phyloP scores from a whole-genome alignment of 2,888 invertebrate genomes.

The Agrochola litura region DNA sequence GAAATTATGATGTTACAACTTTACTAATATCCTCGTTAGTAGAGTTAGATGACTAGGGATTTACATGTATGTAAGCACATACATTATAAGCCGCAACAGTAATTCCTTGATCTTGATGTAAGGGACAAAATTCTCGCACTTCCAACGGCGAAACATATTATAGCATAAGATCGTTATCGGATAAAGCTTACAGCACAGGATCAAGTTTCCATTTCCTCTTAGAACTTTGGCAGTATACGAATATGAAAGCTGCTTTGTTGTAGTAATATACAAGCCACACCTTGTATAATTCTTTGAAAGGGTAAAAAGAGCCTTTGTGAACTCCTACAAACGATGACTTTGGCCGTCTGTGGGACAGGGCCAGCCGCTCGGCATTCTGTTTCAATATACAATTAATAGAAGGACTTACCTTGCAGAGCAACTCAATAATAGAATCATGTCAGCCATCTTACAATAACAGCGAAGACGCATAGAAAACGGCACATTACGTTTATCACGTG shows the following conservation, averaged over 20 bases:
- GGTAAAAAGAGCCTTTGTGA: background rate
- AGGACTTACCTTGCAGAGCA: slow-evolving; percentile 9
- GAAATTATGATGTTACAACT: background rate
- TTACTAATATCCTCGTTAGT: background rate
- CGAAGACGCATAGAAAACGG: slow-evolving; percentile 53
- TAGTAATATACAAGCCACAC: background rate
- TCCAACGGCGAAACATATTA: slow-evolving; percentile 14
- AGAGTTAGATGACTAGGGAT: background rate
- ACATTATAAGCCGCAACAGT: background rate
- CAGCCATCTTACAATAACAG: slow-evolving; percentile 41
- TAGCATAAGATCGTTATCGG: slow-evolving; percentile 5
- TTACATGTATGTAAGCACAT: background rate
- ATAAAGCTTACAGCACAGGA: slow-evolving; percentile 9
- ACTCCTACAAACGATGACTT: background rate
- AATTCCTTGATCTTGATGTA: background rate
- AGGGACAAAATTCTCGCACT: background rate
- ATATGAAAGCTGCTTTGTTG: slow-evolving; percentile 21
- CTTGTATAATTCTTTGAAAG: background rate
- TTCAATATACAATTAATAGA: background rate
- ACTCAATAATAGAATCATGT: slow-evolving; percentile 26
- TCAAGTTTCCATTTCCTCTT: slow-evolving; percentile 33
- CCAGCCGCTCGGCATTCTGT: background rate
- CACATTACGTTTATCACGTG: slow-evolving; percentile 64
- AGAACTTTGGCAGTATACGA: slow-evolving; percentile 16
- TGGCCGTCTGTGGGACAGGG: background rate